These are phyloP conservation scores for Drosophila repleta DNA, from an alignment of 1,140 invertebrate genomes.

Conservation along the genomic window DNA sequence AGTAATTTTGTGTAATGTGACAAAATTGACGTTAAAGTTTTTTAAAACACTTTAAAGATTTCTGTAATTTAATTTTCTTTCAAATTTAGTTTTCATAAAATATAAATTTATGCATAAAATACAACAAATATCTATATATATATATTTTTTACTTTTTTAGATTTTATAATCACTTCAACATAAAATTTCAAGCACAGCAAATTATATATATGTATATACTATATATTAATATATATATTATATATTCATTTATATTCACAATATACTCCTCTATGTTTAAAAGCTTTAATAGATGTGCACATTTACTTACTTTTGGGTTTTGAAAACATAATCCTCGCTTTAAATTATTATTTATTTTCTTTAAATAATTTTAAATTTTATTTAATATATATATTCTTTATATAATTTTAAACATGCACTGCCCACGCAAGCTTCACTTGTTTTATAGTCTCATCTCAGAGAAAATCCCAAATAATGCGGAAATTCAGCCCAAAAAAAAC, in stretches of 20 bases:
- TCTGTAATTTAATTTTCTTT: not conserved
- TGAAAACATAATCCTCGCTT: conserved; percentile 12
- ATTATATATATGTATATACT: no score
- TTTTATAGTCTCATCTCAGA: not conserved
- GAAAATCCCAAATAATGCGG: not conserved
- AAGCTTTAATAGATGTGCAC: no score
- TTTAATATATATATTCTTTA: not conserved
- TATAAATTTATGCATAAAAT: no score
- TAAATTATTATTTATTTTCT: not conserved
- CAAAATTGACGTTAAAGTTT: no score
- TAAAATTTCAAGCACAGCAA: no score
- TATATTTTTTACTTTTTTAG: no score
- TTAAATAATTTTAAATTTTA: not conserved
- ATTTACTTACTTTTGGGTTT: conserved; percentile 33
- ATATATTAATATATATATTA: not conserved
- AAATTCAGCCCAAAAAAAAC: conserved; percentile 17
- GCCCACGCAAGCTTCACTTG: conserved; percentile 10
- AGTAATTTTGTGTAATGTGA: no score
- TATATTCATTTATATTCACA: not conserved
- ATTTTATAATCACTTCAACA: no score
- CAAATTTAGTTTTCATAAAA: not conserved
- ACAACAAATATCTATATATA: no score
- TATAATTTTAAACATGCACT: conserved; percentile 5
- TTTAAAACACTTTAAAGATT: no score
- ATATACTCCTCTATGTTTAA: no score